Base-by-base conservation (phyloP, 2,888 invertebrate species). In the Selenia dentaria region DNA sequence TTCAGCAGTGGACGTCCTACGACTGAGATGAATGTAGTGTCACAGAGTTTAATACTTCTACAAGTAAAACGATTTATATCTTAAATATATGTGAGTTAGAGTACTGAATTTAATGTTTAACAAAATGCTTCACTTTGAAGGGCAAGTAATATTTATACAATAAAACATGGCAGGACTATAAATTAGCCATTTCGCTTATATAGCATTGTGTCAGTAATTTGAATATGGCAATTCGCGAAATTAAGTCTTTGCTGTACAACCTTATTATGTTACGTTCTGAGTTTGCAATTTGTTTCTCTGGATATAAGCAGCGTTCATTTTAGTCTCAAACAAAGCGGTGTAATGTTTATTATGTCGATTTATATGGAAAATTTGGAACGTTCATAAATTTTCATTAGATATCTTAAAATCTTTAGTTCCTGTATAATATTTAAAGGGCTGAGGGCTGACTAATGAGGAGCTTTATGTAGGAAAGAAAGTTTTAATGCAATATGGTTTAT, bases 161-260 rank as follows among this genome's bases (percentile, higher is more conserved):
- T 40, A 44, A 49, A 44, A 51, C 47, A 43, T 35, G 43, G 18
- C 16, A 11, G 6, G 50, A 47, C 54, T 54, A 47, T 47, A 47
- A 54, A 54, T 54, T 38, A 44, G 34, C 26, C 36, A 33, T 45
- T 51, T 47, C 38, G 34, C 44, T 51, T 47, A 44, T 18, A 24
- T 4, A 46, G 27, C 39, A 13, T 24, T 28, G 33, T 39, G 16
- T 37, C 9, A 11, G 32, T 29, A 29, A 37, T 43, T 27, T 31
- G 34, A 50, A 41, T 46, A 46, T 18, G 31, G 13, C 35, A 40
- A 36, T 39, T 33, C 16, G 8, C 13, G 24, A 46, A 53, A 46
- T 50, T 43, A 38, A 46, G 36, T 38, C 40, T 50, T 40, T 49
- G 38, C 46, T 38, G 27, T 33, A 38, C 27, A 39, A 39, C 18